phyloP scores from a whole-genome alignment of 64 coral and sea anemone species.

The Pocillopora damicornis region DNA sequence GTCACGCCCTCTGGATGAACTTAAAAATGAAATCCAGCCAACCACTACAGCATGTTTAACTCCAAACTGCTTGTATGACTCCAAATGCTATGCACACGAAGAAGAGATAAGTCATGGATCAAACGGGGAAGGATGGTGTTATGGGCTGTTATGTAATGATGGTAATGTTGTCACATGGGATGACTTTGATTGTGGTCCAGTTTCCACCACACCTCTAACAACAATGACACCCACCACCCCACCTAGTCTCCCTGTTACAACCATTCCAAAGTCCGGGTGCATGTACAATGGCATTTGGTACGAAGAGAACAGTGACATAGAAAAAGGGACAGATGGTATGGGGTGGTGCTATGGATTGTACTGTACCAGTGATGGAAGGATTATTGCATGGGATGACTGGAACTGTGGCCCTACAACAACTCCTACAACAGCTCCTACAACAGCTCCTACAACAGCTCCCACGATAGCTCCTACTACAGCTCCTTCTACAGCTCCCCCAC shows the following conservation, averaged over 20 bases:
- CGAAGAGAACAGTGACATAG: background rate
- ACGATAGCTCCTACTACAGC: too few species aligned
- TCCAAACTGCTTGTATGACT: constrained; percentile 43
- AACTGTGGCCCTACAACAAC: background rate
- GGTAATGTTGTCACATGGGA: constrained; percentile 51
- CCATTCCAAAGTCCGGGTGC: background rate
- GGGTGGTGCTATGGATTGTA: constrained; percentile 27
- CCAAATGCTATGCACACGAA: constrained; percentile 56
- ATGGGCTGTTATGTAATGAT: constrained; percentile 43
- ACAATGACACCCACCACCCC: background rate
- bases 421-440: background rate
- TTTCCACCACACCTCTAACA: background rate
- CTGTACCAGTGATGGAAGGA: background rate
- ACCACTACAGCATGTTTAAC: background rate
- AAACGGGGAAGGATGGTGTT: constrained; percentile 65
- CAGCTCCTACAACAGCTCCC: background rate
- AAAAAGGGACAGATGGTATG: background rate
- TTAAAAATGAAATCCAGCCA: background rate
- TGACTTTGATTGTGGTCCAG: constrained; percentile 31
- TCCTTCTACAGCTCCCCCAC: background rate
- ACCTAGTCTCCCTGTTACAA: background rate
- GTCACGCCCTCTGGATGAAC: background rate
- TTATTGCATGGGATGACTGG: constrained; percentile 3
- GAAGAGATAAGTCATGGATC: constrained; percentile 31
- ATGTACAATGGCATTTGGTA: constrained; percentile 35